Percentiles rank a stretch among this genome's conserved stretches.
phyloP scores from a whole-genome alignment of 1,140 invertebrate species.

The Apis florea region DNA sequence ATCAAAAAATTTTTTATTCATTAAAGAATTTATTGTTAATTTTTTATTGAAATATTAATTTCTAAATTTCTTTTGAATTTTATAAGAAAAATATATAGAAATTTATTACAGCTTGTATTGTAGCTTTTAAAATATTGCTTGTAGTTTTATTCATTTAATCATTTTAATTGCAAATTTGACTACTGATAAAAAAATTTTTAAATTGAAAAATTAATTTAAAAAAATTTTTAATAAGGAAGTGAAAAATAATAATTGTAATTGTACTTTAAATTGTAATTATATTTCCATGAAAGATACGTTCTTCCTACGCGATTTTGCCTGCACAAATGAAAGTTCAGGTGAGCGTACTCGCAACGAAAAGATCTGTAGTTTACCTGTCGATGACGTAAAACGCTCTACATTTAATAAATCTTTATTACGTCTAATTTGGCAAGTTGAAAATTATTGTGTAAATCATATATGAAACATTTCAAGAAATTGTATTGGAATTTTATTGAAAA shows the following conservation, averaged over 20 bases:
- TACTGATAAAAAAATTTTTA: not conserved
- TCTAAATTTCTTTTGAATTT: too few relatives aligned
- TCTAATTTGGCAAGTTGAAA: not conserved
- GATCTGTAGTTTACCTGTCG: not conserved
- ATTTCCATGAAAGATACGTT: slow-evolving; percentile 9
- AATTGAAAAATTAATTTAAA: not conserved
- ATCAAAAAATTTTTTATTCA: too few relatives aligned
- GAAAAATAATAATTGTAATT: not conserved
- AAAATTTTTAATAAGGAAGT: not conserved
- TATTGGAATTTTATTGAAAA: too few relatives aligned
- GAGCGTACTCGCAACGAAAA: slow-evolving; percentile 20
- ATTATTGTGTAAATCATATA: too few relatives aligned
- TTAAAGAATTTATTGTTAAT: too few relatives aligned
- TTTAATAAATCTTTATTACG: not conserved
- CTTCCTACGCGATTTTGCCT: slow-evolving; percentile 46
- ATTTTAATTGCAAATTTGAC: not conserved
- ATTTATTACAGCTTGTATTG: not conserved
- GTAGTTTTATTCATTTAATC: not conserved
- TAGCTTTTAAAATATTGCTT: not conserved
- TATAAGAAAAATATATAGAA: too few relatives aligned
- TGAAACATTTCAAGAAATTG: too few relatives aligned
- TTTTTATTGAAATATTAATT: too few relatives aligned
- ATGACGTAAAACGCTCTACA: slow-evolving; percentile 9
- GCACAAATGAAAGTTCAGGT: slow-evolving; percentile 47
- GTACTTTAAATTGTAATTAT: slow-evolving; percentile 3